Base-by-base conservation (phyloP, 2,888 invertebrate genomes). In the Dioctria linearis region DNA sequence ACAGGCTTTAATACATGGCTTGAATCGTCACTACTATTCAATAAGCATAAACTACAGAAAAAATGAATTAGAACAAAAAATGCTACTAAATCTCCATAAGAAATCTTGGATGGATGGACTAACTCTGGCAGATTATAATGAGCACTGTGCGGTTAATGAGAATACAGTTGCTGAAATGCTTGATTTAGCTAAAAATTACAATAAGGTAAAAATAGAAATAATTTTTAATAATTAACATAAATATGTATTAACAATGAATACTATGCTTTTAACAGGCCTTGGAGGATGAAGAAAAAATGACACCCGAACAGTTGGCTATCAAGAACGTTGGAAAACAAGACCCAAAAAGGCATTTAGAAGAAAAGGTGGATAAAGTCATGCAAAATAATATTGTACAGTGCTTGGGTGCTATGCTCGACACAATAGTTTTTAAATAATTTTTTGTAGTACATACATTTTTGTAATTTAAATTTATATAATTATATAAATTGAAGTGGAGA, bases 271-370 rank as follows among this genome's bases (percentile, higher is more conserved):
- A 51, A 78, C 57, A 88, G 88, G 96, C 99, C 5, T 90, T 99
- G 82, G 99, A 99, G 90, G 99, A 99, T 86, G 99, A 99, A 88
- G 99, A 99, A 87, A 98, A 98, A 89, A 98, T 99, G 98, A 99
- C 99, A 3, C 97, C 98, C 1, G 98, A 99, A 89, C 99, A 99
- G 88, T 90, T 99, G 89, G 99, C 98, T 37, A 99, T 99, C 86
- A 99, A 99, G 90, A 99, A 99, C 90, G 99, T 99, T 82, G 99
- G 99, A 79, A 99, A 96, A 90, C 96, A 98, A 90, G 99, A 99
- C 89, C 99, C 99, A 39, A 99, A 99, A 90, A 93, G 99, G 85
- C 99, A 99, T 93, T 92, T 99, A 88, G 98, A 99, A 90, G 99
- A 99, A 88, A 98, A 98, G 90, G 98, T 98, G 37, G 98, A 98